These are phyloP conservation scores for Zoanthus sansibaricus DNA, from an alignment of 92 coral and sea anemone species.

Conservation along the genomic window DNA sequence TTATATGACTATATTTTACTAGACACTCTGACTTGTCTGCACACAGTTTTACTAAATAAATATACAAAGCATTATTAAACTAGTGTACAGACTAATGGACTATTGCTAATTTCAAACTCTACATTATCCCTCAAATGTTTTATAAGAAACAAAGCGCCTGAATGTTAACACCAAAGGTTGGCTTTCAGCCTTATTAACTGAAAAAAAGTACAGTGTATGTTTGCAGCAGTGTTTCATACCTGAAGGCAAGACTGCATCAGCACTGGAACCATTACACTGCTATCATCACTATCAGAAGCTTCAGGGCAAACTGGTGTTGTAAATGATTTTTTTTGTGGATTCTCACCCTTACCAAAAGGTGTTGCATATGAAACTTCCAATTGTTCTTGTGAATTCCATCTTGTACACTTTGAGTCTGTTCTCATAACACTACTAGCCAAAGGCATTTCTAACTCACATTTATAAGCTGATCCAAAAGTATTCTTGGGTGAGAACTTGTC, in stretches of 20 bases:
- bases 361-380: conserved; percentile 75
- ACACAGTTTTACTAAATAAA: no score
- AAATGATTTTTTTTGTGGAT: conserved; percentile 58
- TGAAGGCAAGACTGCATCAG: conserved; percentile 83
- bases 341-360: conserved; percentile 75
- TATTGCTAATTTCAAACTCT: no score
- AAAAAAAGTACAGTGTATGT: neutral
- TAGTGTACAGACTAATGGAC: no score
- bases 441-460: neutral
- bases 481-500: neutral
- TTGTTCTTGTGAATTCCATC: conserved; percentile 57
- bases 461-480: neutral
- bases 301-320: conserved; percentile 5
- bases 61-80: no score
- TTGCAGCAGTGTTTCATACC: conserved; percentile 43
- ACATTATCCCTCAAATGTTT: no score
- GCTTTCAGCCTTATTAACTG: neutral
- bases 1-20: no score
- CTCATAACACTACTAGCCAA: neutral
- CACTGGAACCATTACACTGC: conserved; percentile 55
- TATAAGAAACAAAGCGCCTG: no score
- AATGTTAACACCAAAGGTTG: no score
- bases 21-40: no score
- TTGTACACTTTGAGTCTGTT: neutral
- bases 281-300: neutral